Evolutionary conservation across 2,797 vertebrate species (phyloP), one percentile per base, ranked within the genome.

Genomic region (Pteronotus mesoamericanus): DNA sequence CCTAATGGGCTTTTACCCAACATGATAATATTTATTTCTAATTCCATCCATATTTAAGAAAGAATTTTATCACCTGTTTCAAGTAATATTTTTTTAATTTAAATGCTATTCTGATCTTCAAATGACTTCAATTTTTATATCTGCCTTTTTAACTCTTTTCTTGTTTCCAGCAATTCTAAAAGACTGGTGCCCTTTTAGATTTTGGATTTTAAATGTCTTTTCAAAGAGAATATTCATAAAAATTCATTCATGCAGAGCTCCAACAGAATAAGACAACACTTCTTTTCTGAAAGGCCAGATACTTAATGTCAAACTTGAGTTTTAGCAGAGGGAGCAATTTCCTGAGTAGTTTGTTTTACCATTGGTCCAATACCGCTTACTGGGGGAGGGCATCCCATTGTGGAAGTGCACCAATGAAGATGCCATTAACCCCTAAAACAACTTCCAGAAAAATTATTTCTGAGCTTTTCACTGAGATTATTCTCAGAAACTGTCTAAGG

Each of bases 151-250:
- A 44, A 64, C 51, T 2, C 8, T 97, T 86, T 77, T 72, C 34
- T 85, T 59, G 6, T 34, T 86, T 82, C 75, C 0, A 84, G 19
- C 11, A 92, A 82, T 86, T 95, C 80, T 88, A 22, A 44, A 86
- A 14, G 59, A 32, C 59, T n/a, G 29, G 19, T 53, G 37, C 89
- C 37, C 15, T 72, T 94, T 85, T 64, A 87, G 9, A 69, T 22
- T 92, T 94, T 71, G 10, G 46, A 64, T 93, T 84, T 75, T 55
- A 42, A 61, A 55, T 46, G 7, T 86, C 86, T 75, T 6, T 75
- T 96, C 21, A 71, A 59, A 83, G 22, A 95, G 84, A 91, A 64
- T 34, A 85, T 39, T 87, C 46, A 84, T 61, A 48, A 74, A 84
- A 37, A 93, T 46, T 61, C 77, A 64, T 8, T 57, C 16, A 77